Evolutionary conservation across 2,113 vertebrate species (phyloP).

Genomic region (Ailurus styani): DNA sequence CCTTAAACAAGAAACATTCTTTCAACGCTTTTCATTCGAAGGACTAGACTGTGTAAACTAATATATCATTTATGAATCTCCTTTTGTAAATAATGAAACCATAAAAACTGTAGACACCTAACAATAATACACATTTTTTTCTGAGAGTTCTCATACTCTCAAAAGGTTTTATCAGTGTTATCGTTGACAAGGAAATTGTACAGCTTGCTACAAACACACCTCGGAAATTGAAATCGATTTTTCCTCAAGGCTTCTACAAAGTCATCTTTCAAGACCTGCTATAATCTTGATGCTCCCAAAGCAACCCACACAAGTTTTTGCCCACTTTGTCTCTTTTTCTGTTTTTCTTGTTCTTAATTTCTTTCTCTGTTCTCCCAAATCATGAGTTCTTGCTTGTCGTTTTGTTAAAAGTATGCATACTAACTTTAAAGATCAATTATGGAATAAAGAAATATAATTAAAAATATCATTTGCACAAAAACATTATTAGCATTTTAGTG

Average conservation of each 20-base stretch:
- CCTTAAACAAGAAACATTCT: background rate
- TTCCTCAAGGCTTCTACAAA: background rate
- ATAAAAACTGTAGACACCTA: background rate
- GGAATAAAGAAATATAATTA: background rate
- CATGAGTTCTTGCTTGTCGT: background rate
- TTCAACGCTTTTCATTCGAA: background rate
- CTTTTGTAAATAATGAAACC: background rate
- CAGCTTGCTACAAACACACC: background rate
- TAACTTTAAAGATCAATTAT: background rate
- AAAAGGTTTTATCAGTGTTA: background rate
- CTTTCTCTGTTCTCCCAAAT: background rate
- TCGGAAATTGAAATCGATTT: background rate
- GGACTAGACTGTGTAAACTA: background rate
- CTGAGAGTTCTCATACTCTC: background rate
- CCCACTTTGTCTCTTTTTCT: background rate
- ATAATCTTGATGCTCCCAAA: background rate
- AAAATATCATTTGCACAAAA: background rate
- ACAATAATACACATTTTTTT: background rate
- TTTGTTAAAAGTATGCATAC: background rate
- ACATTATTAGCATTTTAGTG: background rate
- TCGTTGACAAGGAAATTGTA: background rate
- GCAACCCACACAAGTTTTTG: background rate
- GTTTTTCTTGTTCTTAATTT: background rate
- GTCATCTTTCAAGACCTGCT: background rate
- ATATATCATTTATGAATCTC: background rate